Percentiles rank a stretch among this genome's conserved stretches.
phyloP scores from a whole-genome alignment of 2,888 invertebrate genomes.

The Torymus texanus region DNA sequence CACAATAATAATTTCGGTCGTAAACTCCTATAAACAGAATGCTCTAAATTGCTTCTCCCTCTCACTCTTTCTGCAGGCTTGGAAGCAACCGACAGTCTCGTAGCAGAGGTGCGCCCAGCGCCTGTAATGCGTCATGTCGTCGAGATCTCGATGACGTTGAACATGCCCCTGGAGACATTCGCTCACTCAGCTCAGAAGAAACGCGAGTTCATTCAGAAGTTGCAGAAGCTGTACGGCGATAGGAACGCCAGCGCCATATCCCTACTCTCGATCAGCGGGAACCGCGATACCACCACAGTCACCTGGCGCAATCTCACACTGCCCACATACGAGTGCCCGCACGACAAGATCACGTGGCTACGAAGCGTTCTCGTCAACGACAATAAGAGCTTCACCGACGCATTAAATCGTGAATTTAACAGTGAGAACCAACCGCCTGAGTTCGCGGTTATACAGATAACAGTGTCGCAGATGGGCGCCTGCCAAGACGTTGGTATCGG shows the following conservation, averaged over 20 bases:
- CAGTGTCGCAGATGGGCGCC: conserved; percentile 76
- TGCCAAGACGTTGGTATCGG: conserved; percentile 77
- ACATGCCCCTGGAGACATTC: conserved; percentile 82
- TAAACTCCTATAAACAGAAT: too few species aligned
- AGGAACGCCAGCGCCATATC: conserved; percentile 83
- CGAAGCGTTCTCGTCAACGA: conserved; percentile 83
- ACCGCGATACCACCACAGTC: conserved; percentile 79
- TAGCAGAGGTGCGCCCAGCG: conserved; percentile 84
- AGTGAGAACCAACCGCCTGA: conserved; percentile 76
- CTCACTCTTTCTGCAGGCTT: conserved; percentile 59
- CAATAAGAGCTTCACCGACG: conserved; percentile 77
- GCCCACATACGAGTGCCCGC: conserved; percentile 84
- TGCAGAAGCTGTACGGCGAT: conserved; percentile 87
- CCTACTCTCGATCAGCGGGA: conserved; percentile 81
- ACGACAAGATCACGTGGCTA: conserved; percentile 84
- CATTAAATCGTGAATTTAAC: conserved; percentile 41
- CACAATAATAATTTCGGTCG: too few species aligned
- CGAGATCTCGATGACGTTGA: conserved; percentile 88
- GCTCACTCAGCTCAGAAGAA: conserved; percentile 84
- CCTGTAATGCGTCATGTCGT: conserved; percentile 82
- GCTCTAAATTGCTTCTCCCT: too few species aligned
- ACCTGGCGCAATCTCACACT: conserved; percentile 89
- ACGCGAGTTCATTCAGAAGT: conserved; percentile 87
- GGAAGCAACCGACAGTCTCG: conserved; percentile 86
- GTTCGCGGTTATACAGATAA: conserved; percentile 80